Percentiles rank a stretch among this genome's conserved stretches.
Conservation (phyloP, 2,888 invertebrate species). For the Axea sp. region DNA sequence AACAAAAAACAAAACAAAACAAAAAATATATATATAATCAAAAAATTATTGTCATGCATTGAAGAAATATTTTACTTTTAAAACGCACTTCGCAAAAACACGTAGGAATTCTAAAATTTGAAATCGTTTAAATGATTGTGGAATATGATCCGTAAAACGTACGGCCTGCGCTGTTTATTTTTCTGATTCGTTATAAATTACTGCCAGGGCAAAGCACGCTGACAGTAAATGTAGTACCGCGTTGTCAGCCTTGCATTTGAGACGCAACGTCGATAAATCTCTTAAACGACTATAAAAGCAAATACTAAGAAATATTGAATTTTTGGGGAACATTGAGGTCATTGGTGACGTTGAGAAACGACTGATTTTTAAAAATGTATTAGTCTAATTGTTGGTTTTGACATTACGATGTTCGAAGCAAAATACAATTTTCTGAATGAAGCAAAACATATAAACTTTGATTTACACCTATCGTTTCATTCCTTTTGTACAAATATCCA, state of each 20-base stretch:
- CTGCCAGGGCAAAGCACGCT: slow-evolving; percentile 36
- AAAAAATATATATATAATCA: no score
- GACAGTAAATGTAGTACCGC: slow-evolving; percentile 45
- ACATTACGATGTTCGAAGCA: no score
- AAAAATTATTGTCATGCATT: no score
- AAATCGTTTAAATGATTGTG: slow-evolving; percentile 1
- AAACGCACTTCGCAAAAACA: no score
- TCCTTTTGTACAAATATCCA: no score
- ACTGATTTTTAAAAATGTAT: slow-evolving; percentile 7
- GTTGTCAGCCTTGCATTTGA: slow-evolving; percentile 49
- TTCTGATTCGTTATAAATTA: slow-evolving; percentile 57
- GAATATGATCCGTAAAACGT: slow-evolving; percentile 16
- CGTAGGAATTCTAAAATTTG: no score
- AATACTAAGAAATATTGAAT: slow-evolving; percentile 34
- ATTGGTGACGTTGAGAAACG: slow-evolving; percentile 16
- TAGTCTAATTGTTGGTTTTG: no score
- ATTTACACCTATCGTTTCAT: no score
- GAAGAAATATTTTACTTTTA: no score
- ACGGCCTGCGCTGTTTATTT: slow-evolving; percentile 27
- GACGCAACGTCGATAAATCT: slow-evolving; percentile 46
- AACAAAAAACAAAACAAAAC: no score
- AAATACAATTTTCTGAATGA: no score
- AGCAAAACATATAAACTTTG: no score
- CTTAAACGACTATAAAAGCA: slow-evolving; percentile 48
- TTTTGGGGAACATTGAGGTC: slow-evolving; percentile 44